Evolutionary conservation across 2,888 invertebrate species (phyloP), one percentile per base, ranked within the genome.

Genomic region (Tortricodes alternella): DNA sequence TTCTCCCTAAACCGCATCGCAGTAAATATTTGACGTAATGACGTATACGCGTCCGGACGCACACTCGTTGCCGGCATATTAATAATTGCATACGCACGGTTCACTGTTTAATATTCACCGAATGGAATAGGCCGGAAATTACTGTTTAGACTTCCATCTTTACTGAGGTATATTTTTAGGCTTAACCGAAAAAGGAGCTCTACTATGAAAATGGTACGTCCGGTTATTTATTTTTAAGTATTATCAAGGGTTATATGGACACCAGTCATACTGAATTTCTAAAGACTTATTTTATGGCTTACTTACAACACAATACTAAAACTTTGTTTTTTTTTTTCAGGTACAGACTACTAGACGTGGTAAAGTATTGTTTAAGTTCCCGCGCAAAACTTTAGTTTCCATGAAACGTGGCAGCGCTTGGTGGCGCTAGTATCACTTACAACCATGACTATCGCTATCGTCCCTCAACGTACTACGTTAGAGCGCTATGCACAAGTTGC

Each of bases 311-410:
- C 29, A 11, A 29, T 2, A 4, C 9, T 1, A 29, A 29, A n/a
- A 1, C 2, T 15, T 21, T 4, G 21, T n/a, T 29, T 15, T 39
- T 34, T 41, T n/a, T 21, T 50, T 50, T 8, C 56, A 56, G 56
- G 56, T 56, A 56, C 11, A 18, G n/a, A 19, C 2, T 21, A 11
- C 13, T n/a, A 23, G n/a, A n/a, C n/a, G n/a, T n/a, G n/a, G n/a
- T n/a, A n/a, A n/a, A n/a, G n/a, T 29, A 27, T 27, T 44, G 43
- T 29, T 39, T 51, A 61, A 66, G 50, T 59, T 56, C 15, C 39
- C 39, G 19, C 58, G 49, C 38, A 61, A 57, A 77, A 78, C 78
- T 80, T 80, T 68, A 66, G 63, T 76, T 77, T 69, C 50, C 63
- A 6, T 23, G 1, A 41, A 58, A 55, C 58, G 37, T 68, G 68